Conservation (phyloP, 2,888 invertebrate species). For the Parascotia fuliginaria region DNA sequence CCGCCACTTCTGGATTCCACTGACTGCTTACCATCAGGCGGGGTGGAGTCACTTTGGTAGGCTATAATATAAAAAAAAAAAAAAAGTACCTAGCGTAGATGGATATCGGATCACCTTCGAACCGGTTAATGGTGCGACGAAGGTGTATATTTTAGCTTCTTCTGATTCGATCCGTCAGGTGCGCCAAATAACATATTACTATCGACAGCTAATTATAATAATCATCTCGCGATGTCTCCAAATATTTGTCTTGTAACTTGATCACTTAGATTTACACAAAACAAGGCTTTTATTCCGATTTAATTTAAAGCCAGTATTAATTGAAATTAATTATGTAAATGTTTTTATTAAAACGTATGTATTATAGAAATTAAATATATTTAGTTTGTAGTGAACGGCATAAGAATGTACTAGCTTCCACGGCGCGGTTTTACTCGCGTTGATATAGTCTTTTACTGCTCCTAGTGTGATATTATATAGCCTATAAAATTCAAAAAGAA, state of each 20-base stretch:
- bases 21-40: too few relatives aligned
- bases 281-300: constrained; percentile 6
- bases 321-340: not conserved
- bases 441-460: too few relatives aligned
- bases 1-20: too few relatives aligned
- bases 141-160: constrained; percentile 25
- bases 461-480: too few relatives aligned
- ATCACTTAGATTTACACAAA: constrained; percentile 14
- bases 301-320: not conserved
- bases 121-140: constrained; percentile 25
- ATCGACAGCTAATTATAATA: constrained; percentile 35
- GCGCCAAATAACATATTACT: constrained; percentile 14
- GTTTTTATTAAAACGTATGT: not conserved
- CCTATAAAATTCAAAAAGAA: too few relatives aligned
- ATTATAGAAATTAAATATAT: too few relatives aligned
- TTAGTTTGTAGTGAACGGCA: too few relatives aligned
- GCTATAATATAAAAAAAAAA: too few relatives aligned
- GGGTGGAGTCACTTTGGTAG: too few relatives aligned
- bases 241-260: not conserved
- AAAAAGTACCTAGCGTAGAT: too few relatives aligned
- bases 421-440: too few relatives aligned
- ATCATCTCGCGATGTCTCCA: constrained; percentile 11
- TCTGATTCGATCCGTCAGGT: constrained; percentile 20
- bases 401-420: too few relatives aligned
- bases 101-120: constrained; percentile 25